Evolutionary conservation across 2,113 vertebrate genomes (phyloP).

Genomic region (Poecile atricapillus): DNA sequence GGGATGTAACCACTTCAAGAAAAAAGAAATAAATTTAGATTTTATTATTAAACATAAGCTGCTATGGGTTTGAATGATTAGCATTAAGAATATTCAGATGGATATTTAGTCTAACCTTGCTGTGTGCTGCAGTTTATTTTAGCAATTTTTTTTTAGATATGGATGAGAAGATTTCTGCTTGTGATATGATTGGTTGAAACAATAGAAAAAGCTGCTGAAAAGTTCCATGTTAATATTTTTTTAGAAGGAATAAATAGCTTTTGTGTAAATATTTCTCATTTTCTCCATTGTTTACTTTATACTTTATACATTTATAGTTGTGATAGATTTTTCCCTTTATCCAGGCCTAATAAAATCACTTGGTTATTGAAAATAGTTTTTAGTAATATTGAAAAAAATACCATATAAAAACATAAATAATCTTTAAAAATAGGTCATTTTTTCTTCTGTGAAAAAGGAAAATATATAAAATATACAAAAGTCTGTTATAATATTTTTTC

Average conservation of each 20-base stretch:
- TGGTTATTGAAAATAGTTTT: neutral
- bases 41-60: neutral
- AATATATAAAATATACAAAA: neutral
- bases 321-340: neutral
- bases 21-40: neutral
- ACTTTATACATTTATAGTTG: neutral
- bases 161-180: neutral
- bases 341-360: neutral
- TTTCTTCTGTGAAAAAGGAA: neutral
- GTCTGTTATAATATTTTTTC: neutral
- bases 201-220: neutral
- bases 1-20: neutral
- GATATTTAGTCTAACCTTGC: neutral
- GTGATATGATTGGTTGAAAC: neutral
- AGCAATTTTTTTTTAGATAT: neutral
- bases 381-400: neutral
- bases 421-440: neutral
- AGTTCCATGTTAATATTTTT: neutral
- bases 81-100: neutral
- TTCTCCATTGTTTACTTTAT: neutral
- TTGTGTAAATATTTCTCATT: neutral
- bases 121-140: neutral
- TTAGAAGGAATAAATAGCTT: neutral
- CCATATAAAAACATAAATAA: neutral
- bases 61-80: neutral